Conservation (phyloP, 2,888 invertebrate genomes). For the Argyresthia goedartella region DNA sequence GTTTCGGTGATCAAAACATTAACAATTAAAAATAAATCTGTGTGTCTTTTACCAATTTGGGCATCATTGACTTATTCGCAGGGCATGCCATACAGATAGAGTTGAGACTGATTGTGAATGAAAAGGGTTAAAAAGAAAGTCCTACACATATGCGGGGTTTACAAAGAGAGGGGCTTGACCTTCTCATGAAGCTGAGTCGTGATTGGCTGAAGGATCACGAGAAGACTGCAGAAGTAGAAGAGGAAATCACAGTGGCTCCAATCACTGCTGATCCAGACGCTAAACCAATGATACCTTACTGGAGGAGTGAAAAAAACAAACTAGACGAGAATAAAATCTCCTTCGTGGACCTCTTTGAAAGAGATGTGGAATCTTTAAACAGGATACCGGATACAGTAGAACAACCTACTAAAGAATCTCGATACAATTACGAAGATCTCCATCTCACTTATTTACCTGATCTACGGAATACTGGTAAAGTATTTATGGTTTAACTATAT, state of each 20-base stretch:
- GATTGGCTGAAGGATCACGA: slow-evolving; percentile 24
- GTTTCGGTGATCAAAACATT: neutral
- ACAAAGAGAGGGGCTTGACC: slow-evolving; percentile 55
- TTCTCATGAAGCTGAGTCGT: slow-evolving; percentile 50
- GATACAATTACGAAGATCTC: slow-evolving; percentile 49
- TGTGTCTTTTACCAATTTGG: slow-evolving; percentile 64
- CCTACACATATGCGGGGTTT: slow-evolving; percentile 60
- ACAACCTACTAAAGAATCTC: slow-evolving; percentile 53
- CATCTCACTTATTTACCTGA: slow-evolving; percentile 42
- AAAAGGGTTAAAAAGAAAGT: slow-evolving; percentile 37
- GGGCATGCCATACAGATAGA: slow-evolving; percentile 60
- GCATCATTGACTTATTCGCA: slow-evolving; percentile 68
- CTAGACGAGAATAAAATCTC: slow-evolving; percentile 38
- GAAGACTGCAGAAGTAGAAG: slow-evolving; percentile 12
- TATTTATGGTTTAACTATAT: slow-evolving; percentile 55
- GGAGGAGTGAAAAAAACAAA: slow-evolving; percentile 53
- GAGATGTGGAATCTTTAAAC: slow-evolving; percentile 34
- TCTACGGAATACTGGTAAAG: slow-evolving; percentile 34
- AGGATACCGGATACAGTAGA: slow-evolving; percentile 54
- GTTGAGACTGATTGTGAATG: slow-evolving; percentile 52
- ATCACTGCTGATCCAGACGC: slow-evolving; percentile 21
- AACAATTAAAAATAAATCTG: slow-evolving; percentile 32
- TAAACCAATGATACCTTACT: slow-evolving; percentile 58
- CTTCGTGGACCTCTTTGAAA: slow-evolving; percentile 49
- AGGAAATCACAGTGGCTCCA: too few species aligned